Evolutionary conservation across 2,888 invertebrate genomes (phyloP), one percentile per base, ranked within the genome.

Genomic region (Apotomis capreana): DNA sequence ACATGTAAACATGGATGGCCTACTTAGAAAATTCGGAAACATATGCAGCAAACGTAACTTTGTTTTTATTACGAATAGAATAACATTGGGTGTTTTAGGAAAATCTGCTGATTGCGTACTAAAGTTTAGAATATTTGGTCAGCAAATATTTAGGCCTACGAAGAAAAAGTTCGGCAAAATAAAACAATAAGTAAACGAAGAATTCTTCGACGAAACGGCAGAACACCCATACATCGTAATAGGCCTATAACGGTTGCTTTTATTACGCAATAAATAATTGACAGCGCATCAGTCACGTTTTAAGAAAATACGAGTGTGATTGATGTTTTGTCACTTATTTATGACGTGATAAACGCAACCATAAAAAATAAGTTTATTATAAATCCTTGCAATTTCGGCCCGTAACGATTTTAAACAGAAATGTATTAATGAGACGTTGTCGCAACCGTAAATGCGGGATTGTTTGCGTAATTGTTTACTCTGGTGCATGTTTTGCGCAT

Each of bases 1-100:
- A 44, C 51, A 57, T 9, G 62, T 71, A 71, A 71, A 71, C 61
- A 71, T 69, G 4, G 57, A 51, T 71, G 71, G 55, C 71, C 71
- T 71, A 52, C 6, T 68, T 71, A 49, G 49, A 57, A 61, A 55
- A 49, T 15, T 37, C 5, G 6, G 37, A 65, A 70, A 46, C 59
- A n/a, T 52, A 59, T 54, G 70, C 59, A 46, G 51, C 46, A 15
- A 37, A 62, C 15, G 36, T 0, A 55, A 37, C 44, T 68, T 61
- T 71, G 36, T 51, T 57, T 61, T 36, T 58, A 37, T 40, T 15
- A 54, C 54, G n/a, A 44, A 54, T 15, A 44, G 26, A 49, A 46
- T 55, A 67, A 55, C 12, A 37, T 60, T 61, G 4, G 9, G 15
- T 36, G 44, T 5, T 55, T 55, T 8, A 13, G n/a, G 12, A 44